A percentile compares a stretch with the other conserved stretches of the same genome.
phyloP scores from a whole-genome alignment of 2,113 vertebrate species.

The Amia ocellicauda region DNA sequence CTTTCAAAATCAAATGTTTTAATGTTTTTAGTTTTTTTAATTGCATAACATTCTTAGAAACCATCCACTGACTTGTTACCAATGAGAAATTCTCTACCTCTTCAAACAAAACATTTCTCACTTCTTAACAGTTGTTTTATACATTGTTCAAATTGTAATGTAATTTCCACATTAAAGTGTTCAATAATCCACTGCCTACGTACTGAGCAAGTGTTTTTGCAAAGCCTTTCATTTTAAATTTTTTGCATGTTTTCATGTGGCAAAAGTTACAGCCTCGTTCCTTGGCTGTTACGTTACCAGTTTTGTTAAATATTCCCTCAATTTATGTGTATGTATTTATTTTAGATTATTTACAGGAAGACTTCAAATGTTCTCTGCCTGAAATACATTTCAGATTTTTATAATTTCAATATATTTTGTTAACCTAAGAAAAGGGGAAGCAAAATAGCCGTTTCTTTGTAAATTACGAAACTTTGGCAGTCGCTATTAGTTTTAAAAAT shows the following conservation, averaged over 20 bases:
- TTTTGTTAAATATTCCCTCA: conserved; percentile 40
- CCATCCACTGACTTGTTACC: conserved; percentile 73
- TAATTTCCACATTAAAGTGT: conserved; percentile 91
- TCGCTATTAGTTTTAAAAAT: too few species aligned
- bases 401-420: too few species aligned
- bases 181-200: conserved; percentile 61
- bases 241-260: conserved; percentile 24
- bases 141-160: conserved; percentile 82
- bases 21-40: conserved; percentile 12
- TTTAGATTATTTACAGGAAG: too few species aligned
- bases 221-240: not conserved
- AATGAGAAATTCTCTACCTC: conserved; percentile 87
- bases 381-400: too few species aligned
- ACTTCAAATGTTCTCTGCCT: too few species aligned
- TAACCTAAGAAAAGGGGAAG: too few species aligned
- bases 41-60: conserved; percentile 54
- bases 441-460: too few species aligned
- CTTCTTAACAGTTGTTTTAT: conserved; percentile 73
- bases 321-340: too few species aligned
- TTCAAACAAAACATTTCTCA: conserved; percentile 77
- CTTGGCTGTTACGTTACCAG: conserved; percentile 46
- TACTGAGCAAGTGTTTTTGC: conserved; percentile 14
- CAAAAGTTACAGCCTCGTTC: conserved; percentile 28
- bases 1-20: conserved; percentile 53
- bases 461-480: too few species aligned